Evolutionary conservation across 2,797 vertebrate species (phyloP).

Genomic region (Poliocrania exsul): DNA sequence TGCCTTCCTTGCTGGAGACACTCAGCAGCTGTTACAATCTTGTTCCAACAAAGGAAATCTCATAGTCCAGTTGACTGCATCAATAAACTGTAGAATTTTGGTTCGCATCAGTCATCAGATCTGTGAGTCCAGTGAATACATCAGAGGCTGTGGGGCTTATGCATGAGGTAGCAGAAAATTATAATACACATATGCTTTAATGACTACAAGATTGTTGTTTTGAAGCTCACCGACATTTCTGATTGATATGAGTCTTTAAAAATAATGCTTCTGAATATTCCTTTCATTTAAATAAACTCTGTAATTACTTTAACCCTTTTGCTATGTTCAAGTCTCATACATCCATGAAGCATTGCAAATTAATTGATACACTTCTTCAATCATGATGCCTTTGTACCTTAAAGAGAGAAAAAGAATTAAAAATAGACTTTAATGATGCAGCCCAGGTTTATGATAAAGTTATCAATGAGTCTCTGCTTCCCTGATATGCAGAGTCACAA

Average conservation of each 20-base stretch:
- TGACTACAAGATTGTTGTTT: neutral
- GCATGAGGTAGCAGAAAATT: conserved; percentile 33
- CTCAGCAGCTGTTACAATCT: neutral
- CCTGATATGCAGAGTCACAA: neutral
- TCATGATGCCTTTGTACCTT: conserved; percentile 25
- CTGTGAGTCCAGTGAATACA: neutral
- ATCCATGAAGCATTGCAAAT: neutral
- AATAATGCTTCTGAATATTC: neutral
- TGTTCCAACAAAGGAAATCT: neutral
- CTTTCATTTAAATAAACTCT: conserved; percentile 3
- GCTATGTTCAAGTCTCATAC: neutral
- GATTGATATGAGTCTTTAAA: neutral
- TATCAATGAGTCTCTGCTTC: neutral
- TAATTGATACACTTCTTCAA: conserved; percentile 2
- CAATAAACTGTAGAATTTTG: neutral
- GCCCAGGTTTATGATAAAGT: neutral
- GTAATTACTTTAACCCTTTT: neutral
- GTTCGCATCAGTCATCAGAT: neutral
- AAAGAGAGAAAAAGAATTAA: neutral
- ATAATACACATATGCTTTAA: neutral
- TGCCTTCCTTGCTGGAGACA: neutral
- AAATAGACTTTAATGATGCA: neutral
- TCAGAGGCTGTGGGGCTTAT: neutral
- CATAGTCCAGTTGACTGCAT: neutral
- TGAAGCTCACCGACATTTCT: neutral